Percentiles rank a stretch among this genome's conserved stretches.
Evolutionary conservation across 1,140 invertebrate genomes (phyloP).

Genomic region (Theocolax elegans): DNA sequence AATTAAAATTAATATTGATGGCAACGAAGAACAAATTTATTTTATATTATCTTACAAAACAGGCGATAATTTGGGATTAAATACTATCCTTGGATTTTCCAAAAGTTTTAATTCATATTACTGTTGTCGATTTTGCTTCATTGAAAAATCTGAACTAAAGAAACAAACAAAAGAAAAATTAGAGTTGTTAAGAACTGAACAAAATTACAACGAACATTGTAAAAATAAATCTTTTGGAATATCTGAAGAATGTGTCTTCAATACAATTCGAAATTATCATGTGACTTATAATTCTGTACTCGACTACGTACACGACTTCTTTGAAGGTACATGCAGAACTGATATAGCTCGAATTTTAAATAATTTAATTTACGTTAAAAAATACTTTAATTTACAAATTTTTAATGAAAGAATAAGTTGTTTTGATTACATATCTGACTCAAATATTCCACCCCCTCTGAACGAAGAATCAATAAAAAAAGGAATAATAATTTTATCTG

Average conservation of each 20-base stretch:
- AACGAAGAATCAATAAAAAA: neutral
- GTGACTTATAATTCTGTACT: constrained; percentile 55
- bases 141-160: too few relatives aligned
- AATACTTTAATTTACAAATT: constrained; percentile 15
- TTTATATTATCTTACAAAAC: constrained; percentile 53
- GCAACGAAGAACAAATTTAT: too few relatives aligned
- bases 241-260: constrained; percentile 53
- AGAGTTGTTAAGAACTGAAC: too few relatives aligned
- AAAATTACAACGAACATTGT: too few relatives aligned
- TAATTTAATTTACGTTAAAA: neutral
- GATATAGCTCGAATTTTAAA: constrained; percentile 52
- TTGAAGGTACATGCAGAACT: constrained; percentile 59
- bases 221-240: too few relatives aligned
- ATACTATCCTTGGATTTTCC: too few relatives aligned
- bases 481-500: neutral
- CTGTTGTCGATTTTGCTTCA: too few relatives aligned
- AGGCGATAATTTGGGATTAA: too few relatives aligned
- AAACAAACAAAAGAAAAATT: too few relatives aligned
- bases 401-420: neutral
- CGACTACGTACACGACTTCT: constrained; percentile 61
- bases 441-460: neutral
- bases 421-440: neutral
- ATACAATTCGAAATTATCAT: constrained; percentile 54
- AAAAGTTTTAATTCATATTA: too few relatives aligned
- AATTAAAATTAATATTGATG: constrained; percentile 19